Percentiles rank a stretch among this genome's conserved stretches.
Evolutionary conservation across 2,113 vertebrate species (phyloP).

Genomic region (Charadrius vociferus): DNA sequence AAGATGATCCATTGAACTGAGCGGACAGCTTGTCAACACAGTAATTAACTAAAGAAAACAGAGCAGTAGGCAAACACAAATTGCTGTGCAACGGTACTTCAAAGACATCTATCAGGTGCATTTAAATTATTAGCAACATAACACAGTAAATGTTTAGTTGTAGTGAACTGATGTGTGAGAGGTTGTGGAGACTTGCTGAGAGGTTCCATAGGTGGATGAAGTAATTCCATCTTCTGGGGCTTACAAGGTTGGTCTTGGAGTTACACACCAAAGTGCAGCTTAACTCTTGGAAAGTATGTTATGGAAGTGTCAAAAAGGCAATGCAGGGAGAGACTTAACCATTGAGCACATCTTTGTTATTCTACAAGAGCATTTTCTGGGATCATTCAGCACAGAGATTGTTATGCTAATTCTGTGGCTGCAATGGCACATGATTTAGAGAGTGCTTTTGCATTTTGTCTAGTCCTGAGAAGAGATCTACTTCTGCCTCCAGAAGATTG

Average conservation of each 20-base stretch:
- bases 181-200: background rate
- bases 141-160: background rate
- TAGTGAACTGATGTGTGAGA: background rate
- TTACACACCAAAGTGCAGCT: background rate
- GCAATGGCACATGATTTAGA: background rate
- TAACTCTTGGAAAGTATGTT: background rate
- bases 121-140: background rate
- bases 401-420: background rate
- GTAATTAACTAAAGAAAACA: background rate
- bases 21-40: background rate
- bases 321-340: background rate
- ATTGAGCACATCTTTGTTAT: background rate
- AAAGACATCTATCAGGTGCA: background rate
- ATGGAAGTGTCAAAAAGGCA: background rate
- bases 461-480: background rate
- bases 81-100: background rate
- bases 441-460: background rate
- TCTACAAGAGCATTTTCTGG: background rate
- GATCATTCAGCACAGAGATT: background rate
- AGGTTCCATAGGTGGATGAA: background rate
- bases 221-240: background rate
- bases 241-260: accelerated
- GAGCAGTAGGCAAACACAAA: background rate
- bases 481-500: background rate
- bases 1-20: background rate